Percentiles rank a stretch among this genome's conserved stretches.
Conservation (phyloP, 2,888 invertebrate genomes). For the Eupithecia insigniata region DNA sequence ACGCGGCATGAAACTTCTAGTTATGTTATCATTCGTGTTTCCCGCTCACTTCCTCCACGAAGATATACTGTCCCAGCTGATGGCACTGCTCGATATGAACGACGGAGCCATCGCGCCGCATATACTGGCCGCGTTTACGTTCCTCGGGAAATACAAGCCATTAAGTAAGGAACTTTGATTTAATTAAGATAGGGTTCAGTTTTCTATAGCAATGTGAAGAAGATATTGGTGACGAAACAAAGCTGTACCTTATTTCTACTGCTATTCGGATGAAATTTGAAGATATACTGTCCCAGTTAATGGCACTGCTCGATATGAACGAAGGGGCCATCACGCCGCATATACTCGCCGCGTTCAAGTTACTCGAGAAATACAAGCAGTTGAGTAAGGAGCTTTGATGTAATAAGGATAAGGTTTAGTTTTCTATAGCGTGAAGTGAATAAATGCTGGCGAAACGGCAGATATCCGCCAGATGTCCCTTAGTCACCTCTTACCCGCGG, state of each 20-base stretch:
- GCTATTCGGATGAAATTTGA: constrained; percentile 61
- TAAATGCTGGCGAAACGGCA: too few species aligned
- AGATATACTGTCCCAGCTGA: constrained; percentile 90
- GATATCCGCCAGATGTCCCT: too few species aligned
- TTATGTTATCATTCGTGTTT: constrained; percentile 95
- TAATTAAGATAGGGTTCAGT: neutral
- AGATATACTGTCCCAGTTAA: constrained; percentile 90
- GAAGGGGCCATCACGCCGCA: constrained; percentile 92
- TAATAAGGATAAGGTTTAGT: neutral
- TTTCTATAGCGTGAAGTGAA: neutral
- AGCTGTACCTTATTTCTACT: neutral
- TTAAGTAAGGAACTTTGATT: constrained; percentile 82
- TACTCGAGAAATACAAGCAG: constrained; percentile 93
- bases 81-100: constrained; percentile 91
- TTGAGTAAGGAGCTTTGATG: constrained; percentile 82
- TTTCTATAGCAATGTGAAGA: neutral
- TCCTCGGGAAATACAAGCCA: constrained; percentile 93
- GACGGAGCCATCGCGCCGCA: constrained; percentile 92
- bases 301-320: constrained; percentile 91
- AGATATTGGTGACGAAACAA: neutral
- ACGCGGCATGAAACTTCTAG: constrained; percentile 93
- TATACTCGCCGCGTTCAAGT: constrained; percentile 92
- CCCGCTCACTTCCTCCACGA: constrained; percentile 96
- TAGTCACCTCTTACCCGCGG: too few species aligned
- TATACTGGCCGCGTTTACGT: constrained; percentile 92